These are phyloP conservation scores for Vireo altiloquus DNA, from an alignment of 2,113 vertebrate species.

Conservation along the genomic window DNA sequence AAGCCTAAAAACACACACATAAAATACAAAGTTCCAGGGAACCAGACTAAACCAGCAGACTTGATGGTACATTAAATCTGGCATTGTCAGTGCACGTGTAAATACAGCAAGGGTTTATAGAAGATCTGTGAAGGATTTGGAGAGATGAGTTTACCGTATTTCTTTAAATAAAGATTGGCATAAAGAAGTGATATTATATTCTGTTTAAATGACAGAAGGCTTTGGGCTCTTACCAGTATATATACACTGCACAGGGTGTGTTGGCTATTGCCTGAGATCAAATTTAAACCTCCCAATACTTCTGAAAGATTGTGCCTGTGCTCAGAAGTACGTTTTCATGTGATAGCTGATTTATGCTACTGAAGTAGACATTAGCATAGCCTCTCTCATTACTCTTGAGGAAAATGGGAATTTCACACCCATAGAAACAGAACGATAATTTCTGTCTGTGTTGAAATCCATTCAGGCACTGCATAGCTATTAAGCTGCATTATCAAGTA, in stretches of 20 bases:
- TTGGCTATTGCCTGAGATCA: not conserved
- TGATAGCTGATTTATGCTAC: not conserved
- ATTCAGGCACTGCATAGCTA: not conserved
- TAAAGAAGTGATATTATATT: not conserved
- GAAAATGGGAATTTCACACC: not conserved
- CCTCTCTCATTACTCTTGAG: not conserved
- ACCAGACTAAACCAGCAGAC: not conserved
- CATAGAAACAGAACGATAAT: not conserved
- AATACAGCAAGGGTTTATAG: not conserved
- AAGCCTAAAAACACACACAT: not conserved
- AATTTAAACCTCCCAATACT: not conserved
- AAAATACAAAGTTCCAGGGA: not conserved
- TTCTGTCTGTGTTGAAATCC: not conserved
- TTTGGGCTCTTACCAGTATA: not conserved
- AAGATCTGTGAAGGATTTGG: not conserved
- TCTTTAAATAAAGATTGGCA: not conserved
- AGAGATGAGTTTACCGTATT: not conserved
- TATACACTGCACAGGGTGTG: fast-evolving
- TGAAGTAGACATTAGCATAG: not conserved
- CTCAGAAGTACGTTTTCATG: not conserved
- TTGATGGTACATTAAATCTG: not conserved
- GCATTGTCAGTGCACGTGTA: not conserved
- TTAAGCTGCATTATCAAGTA: not conserved
- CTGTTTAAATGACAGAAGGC: not conserved
- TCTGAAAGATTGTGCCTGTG: not conserved